These are phyloP conservation scores for Zoanthus gigantus DNA, from an alignment of 92 coral and sea anemone species.

Conservation along the genomic window DNA sequence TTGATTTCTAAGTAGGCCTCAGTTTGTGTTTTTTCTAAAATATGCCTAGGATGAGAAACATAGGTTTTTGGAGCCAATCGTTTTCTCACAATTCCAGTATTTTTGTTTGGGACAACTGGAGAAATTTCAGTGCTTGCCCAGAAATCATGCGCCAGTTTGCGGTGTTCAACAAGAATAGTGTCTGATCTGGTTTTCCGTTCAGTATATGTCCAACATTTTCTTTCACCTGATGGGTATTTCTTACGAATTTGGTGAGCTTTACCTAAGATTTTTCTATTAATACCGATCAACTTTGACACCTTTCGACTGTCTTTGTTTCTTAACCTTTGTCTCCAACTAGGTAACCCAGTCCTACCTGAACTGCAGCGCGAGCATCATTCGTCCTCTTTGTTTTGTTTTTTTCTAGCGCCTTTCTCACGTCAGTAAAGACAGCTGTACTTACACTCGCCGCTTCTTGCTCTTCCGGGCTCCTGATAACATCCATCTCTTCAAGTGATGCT, in stretches of 20 bases:
- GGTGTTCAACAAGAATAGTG: slow-evolving; percentile 20
- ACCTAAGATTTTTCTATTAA: slow-evolving; percentile 4
- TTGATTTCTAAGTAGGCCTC: slow-evolving; percentile 16
- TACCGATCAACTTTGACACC: slow-evolving; percentile 14
- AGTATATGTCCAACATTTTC: slow-evolving; percentile 42
- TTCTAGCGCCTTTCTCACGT: slow-evolving; percentile 25
- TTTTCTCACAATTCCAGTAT: slow-evolving; percentile 23
- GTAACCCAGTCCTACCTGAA: slow-evolving; percentile 27
- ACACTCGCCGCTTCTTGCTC: slow-evolving; percentile 9
- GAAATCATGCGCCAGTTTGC: slow-evolving; percentile 29
- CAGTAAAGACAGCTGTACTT: slow-evolving; percentile 15
- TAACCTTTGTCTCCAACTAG: slow-evolving; percentile 41
- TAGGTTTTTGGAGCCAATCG: slow-evolving; percentile 11
- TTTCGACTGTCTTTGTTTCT: slow-evolving; percentile 16
- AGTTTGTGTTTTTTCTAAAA: slow-evolving; percentile 28
- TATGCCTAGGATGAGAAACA: slow-evolving; percentile 42
- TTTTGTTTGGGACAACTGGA: not conserved
- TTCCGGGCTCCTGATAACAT: slow-evolving; percentile 10
- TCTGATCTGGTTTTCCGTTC: slow-evolving; percentile 37
- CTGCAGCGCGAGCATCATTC: slow-evolving; percentile 26
- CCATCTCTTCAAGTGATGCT: slow-evolving; percentile 29
- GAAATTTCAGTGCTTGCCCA: slow-evolving; percentile 32
- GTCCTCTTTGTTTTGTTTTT: slow-evolving; percentile 21
- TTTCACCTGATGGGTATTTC: slow-evolving; percentile 7
- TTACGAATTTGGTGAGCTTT: slow-evolving; percentile 29